Evolutionary conservation across 2,797 vertebrate species (phyloP).

Genomic region (Characodon lateralis): DNA sequence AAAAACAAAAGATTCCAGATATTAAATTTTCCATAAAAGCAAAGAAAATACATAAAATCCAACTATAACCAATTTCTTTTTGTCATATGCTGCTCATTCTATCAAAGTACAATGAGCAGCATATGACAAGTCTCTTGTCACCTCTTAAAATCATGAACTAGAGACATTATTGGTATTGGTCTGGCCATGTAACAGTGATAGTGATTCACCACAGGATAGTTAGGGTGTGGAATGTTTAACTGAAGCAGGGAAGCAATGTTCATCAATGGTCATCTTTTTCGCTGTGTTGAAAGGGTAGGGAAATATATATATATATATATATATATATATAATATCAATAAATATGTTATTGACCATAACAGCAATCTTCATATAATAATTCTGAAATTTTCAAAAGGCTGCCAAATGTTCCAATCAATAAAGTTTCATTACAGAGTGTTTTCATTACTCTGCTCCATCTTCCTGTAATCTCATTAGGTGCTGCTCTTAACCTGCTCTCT

Average conservation of each 20-base stretch:
- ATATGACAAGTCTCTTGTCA: too few relatives aligned
- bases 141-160: too few relatives aligned
- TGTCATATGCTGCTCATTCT: background rate
- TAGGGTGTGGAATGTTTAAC: background rate
- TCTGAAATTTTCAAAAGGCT: background rate
- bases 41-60: background rate
- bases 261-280: too few relatives aligned
- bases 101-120: background rate
- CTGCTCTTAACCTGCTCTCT: background rate
- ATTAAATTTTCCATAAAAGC: slow-evolving; percentile 4
- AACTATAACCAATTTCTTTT: background rate
- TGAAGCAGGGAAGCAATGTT: background rate
- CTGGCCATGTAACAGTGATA: background rate
- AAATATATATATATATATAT: too few relatives aligned
- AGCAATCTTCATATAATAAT: background rate
- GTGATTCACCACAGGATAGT: background rate
- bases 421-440: background rate
- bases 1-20: background rate
- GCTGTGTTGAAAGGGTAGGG: too few relatives aligned
- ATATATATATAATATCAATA: too few relatives aligned
- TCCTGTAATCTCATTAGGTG: background rate
- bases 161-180: background rate
- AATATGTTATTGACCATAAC: background rate
- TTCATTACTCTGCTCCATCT: background rate
- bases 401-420: background rate